phyloP scores from a whole-genome alignment of 2,888 invertebrate genomes.

The Eristalinus sepulchralis region DNA sequence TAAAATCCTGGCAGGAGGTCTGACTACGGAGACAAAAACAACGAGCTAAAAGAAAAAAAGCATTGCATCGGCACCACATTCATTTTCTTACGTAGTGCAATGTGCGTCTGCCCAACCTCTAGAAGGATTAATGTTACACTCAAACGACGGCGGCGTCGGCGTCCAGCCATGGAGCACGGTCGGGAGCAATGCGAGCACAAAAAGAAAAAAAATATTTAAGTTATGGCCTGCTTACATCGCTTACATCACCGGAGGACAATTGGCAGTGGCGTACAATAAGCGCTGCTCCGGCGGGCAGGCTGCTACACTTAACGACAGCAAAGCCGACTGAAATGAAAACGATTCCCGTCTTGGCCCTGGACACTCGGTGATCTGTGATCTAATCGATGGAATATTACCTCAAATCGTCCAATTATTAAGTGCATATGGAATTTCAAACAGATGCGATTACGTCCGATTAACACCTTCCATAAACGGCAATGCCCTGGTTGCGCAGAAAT shows the following conservation, averaged over 20 bases:
- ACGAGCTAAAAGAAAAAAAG: slow-evolving; percentile 15
- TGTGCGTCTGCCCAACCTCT: slow-evolving; percentile 40
- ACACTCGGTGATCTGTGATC: slow-evolving; percentile 22
- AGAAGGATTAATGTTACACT: slow-evolving; percentile 55
- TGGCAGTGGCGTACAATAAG: slow-evolving; percentile 19
- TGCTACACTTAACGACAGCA: slow-evolving; percentile 43
- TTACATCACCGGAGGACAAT: slow-evolving; percentile 66
- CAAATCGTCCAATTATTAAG: slow-evolving; percentile 59
- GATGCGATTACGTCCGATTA: slow-evolving; percentile 54
- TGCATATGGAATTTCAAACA: slow-evolving; percentile 47
- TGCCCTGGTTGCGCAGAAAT: slow-evolving; percentile 9
- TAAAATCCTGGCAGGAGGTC: slow-evolving; percentile 70
- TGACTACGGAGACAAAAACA: slow-evolving; percentile 13
- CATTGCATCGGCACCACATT: slow-evolving; percentile 12
- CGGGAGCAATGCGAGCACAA: neutral
- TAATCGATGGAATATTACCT: slow-evolving; percentile 19
- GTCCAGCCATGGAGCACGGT: slow-evolving; percentile 19
- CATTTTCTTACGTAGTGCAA: slow-evolving; percentile 56
- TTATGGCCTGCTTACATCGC: slow-evolving; percentile 65
- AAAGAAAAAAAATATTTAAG: slow-evolving; percentile 19
- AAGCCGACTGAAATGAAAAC: slow-evolving; percentile 30
- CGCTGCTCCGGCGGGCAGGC: slow-evolving; percentile 1
- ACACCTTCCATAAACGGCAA: slow-evolving; percentile 54
- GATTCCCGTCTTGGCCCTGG: slow-evolving; percentile 46
- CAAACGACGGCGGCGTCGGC: neutral